Evolutionary conservation across 2,113 vertebrate genomes (phyloP).

Genomic region (Pyrgilauda ruficollis): DNA sequence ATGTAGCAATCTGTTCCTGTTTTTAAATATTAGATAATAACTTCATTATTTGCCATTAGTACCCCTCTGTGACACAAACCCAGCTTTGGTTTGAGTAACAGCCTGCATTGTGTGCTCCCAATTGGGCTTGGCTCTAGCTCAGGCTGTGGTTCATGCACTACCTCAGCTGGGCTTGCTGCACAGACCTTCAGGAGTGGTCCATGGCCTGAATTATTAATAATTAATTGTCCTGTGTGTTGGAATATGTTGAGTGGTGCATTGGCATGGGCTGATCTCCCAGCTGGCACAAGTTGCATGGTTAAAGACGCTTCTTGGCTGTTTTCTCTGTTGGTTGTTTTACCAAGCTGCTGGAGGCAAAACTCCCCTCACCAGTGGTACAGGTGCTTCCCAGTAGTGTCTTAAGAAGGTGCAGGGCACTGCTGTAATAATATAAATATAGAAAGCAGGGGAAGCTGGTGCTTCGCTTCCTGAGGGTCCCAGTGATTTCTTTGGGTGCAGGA

Average conservation of each 20-base stretch:
- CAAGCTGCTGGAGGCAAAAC: background rate
- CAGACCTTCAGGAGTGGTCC: background rate
- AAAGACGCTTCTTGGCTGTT: background rate
- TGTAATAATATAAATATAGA: accelerated
- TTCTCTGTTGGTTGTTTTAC: background rate
- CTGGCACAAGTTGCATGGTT: background rate
- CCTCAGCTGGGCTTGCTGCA: background rate
- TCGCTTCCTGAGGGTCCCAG: background rate
- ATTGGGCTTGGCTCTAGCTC: background rate
- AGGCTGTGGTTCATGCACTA: background rate
- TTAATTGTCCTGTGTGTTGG: background rate
- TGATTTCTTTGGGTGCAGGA: background rate
- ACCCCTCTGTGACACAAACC: background rate
- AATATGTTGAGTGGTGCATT: accelerated
- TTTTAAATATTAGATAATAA: background rate
- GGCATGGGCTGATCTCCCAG: background rate
- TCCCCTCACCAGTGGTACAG: background rate
- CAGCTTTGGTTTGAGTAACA: background rate
- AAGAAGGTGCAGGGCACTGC: background rate
- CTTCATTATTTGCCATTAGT: background rate
- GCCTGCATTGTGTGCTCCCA: accelerated
- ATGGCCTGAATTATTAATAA: background rate
- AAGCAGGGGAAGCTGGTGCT: background rate
- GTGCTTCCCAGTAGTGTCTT: background rate
- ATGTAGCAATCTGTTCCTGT: background rate